Evolutionary conservation across 2,888 invertebrate genomes (phyloP).

Genomic region (Volucella inflata): DNA sequence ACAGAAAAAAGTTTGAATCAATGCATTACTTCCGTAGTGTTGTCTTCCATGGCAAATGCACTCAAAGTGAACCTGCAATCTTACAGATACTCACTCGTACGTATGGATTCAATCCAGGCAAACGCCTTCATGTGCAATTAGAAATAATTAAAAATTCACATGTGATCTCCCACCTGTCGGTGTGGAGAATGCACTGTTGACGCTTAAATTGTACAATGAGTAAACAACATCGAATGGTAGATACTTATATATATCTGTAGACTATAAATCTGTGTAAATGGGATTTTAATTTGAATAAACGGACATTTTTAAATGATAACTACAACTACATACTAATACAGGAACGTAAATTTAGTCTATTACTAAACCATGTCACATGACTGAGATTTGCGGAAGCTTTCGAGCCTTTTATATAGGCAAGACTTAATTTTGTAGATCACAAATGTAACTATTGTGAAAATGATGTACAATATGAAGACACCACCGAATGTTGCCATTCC

Average conservation of each 20-base stretch:
- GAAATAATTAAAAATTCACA: slow-evolving; percentile 52
- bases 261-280: background rate
- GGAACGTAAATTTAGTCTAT: slow-evolving; percentile 30
- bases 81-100: no score
- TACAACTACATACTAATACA: slow-evolving; percentile 14
- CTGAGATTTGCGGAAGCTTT: slow-evolving; percentile 49
- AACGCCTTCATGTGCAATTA: background rate
- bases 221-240: no score
- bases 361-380: slow-evolving; percentile 55
- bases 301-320: slow-evolving; percentile 7
- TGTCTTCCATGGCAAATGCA: background rate
- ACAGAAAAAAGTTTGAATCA: background rate
- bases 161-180: slow-evolving; percentile 49
- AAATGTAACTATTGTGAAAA: slow-evolving; percentile 80
- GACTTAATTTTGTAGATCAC: slow-evolving; percentile 80
- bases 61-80: no score
- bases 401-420: slow-evolving; percentile 79
- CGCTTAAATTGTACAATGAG: background rate
- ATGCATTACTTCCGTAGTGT: background rate
- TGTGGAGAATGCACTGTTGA: slow-evolving; percentile 6
- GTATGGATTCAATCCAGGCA: no score
- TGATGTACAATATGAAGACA: slow-evolving; percentile 80
- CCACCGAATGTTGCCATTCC: slow-evolving; percentile 81
- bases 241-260: background rate
- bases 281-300: slow-evolving; percentile 7